A percentile compares a stretch with the other conserved stretches of the same genome.
Conservation (phyloP, 1,140 invertebrate genomes). For the Ceratitis capitata region DNA sequence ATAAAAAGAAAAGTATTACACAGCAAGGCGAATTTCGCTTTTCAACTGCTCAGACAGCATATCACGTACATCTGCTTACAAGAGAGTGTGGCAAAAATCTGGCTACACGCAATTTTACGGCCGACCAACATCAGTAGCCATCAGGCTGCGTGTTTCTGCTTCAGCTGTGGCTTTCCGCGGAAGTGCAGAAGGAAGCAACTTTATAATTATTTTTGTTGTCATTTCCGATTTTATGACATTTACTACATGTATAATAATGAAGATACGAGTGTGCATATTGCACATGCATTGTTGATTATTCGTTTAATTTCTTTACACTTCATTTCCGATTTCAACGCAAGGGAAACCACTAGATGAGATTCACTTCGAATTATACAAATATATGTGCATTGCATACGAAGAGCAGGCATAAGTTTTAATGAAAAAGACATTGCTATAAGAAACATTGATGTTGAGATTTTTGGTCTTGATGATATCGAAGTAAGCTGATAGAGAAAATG, state of each 20-base stretch:
- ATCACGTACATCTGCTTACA: not conserved
- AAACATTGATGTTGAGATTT: too few relatives aligned
- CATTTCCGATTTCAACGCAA: not conserved
- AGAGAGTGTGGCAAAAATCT: not conserved
- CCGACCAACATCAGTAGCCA: not conserved
- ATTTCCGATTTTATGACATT: not conserved
- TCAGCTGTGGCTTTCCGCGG: not conserved
- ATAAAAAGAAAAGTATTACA: too few relatives aligned
- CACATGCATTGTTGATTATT: not conserved
- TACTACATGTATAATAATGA: too few relatives aligned
- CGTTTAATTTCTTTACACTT: not conserved
- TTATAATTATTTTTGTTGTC: not conserved
- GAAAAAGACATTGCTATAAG: too few relatives aligned
- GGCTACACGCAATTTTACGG: not conserved
- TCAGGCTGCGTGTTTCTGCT: not conserved
- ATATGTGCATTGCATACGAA: too few relatives aligned
- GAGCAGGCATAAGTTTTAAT: too few relatives aligned
- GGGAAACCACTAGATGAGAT: too few relatives aligned
- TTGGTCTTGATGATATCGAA: too few relatives aligned
- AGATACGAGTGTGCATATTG: not conserved
- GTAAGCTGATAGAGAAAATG: too few relatives aligned
- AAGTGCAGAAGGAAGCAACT: not conserved
- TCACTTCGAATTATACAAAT: too few relatives aligned
- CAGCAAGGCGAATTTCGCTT: not conserved
- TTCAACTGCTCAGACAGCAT: not conserved